Conservation (phyloP, 1,140 invertebrate species). For the Heliconius hermathena region DNA sequence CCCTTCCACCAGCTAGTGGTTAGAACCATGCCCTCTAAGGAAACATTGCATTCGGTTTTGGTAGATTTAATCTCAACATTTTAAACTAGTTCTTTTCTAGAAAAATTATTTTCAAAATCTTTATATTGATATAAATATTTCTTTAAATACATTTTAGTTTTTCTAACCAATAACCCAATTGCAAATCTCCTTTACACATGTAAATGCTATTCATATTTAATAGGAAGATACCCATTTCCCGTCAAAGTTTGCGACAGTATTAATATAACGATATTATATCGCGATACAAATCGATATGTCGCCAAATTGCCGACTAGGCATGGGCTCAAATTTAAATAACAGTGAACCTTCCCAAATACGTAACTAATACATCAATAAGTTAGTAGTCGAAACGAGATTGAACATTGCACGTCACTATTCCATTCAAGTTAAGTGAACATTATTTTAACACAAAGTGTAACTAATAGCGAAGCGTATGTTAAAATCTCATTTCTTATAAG, state of each 20-base stretch:
- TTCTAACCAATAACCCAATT: constrained; percentile 18
- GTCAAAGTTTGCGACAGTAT: constrained; percentile 28
- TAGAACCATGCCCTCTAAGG: constrained; percentile 52
- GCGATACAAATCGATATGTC: constrained; percentile 7
- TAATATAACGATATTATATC: not conserved
- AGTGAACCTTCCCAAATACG: not conserved
- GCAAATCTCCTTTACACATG: constrained; percentile 47
- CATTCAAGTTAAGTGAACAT: constrained; percentile 34
- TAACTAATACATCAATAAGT: constrained; percentile 48
- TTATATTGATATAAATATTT: not conserved
- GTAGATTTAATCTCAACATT: not conserved
- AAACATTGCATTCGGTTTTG: constrained; percentile 28
- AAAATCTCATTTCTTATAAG: constrained; percentile 42
- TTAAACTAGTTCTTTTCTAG: not conserved
- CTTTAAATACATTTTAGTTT: not conserved
- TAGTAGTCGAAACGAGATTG: constrained; percentile 63
- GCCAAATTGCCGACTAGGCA: not conserved
- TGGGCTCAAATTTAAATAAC: not conserved
- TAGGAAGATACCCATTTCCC: constrained; percentile 51
- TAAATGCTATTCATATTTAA: constrained; percentile 54
- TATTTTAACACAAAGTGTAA: constrained; percentile 27
- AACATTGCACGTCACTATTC: constrained; percentile 49
- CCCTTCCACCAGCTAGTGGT: constrained; percentile 57
- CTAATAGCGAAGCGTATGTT: constrained; percentile 31
- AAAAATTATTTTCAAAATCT: not conserved